Conservation (phyloP, 1,140 invertebrate species). For the Trissolcus basalis region DNA sequence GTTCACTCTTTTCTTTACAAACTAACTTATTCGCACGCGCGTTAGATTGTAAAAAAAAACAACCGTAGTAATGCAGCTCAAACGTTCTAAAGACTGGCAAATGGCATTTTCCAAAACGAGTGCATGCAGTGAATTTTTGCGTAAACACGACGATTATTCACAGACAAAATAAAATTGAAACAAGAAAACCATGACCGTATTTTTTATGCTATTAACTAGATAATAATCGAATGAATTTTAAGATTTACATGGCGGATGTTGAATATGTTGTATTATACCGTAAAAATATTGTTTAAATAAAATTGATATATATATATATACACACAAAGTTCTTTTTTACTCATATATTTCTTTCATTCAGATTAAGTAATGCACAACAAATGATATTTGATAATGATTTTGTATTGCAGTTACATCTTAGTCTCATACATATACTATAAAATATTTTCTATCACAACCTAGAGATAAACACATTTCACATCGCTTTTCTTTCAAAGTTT, state of each 20-base stretch:
- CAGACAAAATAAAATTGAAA: too few species aligned
- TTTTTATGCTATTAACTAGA: conserved; percentile 67
- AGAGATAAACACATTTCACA: too few species aligned
- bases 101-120: conserved; percentile 64
- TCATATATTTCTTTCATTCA: too few species aligned
- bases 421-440: too few species aligned
- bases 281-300: conserved; percentile 73
- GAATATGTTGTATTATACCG: conserved; percentile 72
- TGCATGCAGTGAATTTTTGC: conserved; percentile 34
- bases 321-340: too few species aligned
- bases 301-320: conserved; percentile 69
- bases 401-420: too few species aligned
- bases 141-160: conserved; percentile 32
- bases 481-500: too few species aligned
- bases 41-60: conserved; percentile 48
- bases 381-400: too few species aligned
- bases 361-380: too few species aligned
- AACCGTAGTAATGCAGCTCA: conserved; percentile 58
- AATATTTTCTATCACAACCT: too few species aligned
- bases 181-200: conserved; percentile 67
- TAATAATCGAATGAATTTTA: conserved; percentile 63
- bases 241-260: conserved; percentile 59
- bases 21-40: conserved; percentile 6
- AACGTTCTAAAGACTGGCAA: conserved; percentile 68
- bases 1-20: conserved; percentile 2